Conservation (phyloP, 2,888 invertebrate genomes). For the Sicus ferrugineus region DNA sequence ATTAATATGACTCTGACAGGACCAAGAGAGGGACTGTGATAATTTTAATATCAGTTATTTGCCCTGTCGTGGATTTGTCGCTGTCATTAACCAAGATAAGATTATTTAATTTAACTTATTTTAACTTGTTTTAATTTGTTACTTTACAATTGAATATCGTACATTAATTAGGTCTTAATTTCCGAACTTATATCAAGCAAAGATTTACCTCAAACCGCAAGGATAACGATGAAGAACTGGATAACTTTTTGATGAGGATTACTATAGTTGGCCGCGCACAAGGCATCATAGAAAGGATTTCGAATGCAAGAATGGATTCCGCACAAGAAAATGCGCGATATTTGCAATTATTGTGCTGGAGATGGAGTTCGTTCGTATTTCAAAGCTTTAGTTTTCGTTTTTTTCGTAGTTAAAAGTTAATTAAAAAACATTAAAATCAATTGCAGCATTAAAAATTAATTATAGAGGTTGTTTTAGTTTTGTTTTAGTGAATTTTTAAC, state of each 20-base stretch:
- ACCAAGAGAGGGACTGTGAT: too few species aligned
- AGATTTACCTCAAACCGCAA: slow-evolving; percentile 10
- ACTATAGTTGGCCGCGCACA: slow-evolving; percentile 28
- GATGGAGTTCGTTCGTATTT: neutral
- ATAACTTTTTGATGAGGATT: neutral
- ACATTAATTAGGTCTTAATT: too few species aligned
- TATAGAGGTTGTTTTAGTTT: too few species aligned
- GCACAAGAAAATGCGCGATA: neutral
- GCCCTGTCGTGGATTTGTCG: too few species aligned
- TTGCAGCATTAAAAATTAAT: neutral
- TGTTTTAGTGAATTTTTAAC: neutral
- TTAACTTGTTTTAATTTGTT: too few species aligned
- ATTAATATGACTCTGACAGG: too few species aligned
- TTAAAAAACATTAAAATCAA: neutral
- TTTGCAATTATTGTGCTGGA: neutral
- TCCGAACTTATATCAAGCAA: too few species aligned
- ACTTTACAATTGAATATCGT: too few species aligned
- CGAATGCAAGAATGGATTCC: neutral
- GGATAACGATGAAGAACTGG: neutral
- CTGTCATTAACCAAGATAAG: too few species aligned
- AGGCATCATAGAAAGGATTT: slow-evolving; percentile 1
- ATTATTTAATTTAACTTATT: too few species aligned
- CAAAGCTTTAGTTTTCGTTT: neutral
- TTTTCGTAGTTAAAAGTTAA: neutral
- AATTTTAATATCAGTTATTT: too few species aligned